Percentiles rank a stretch among this genome's conserved stretches.
phyloP scores from a whole-genome alignment of 2,888 invertebrate species.

The Rosalia funebris region DNA sequence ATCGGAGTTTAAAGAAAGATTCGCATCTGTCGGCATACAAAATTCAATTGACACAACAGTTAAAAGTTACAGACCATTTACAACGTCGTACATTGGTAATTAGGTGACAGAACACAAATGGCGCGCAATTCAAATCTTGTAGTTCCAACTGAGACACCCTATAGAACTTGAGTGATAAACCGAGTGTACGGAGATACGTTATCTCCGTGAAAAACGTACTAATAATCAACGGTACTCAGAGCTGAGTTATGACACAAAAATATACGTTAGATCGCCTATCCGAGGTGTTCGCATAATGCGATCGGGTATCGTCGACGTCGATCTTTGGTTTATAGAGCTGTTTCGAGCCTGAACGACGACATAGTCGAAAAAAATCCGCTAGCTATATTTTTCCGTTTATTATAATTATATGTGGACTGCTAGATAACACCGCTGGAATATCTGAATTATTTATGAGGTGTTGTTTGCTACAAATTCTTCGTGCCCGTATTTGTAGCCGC shows the following conservation, averaged over 20 bases:
- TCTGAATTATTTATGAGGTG: background rate
- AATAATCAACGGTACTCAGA: slow-evolving; percentile 11
- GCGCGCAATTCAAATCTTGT: too few relatives aligned
- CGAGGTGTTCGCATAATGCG: background rate
- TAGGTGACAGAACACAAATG: too few relatives aligned
- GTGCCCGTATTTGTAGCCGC: background rate
- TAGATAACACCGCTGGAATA: background rate
- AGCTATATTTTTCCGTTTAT: background rate
- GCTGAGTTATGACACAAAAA: slow-evolving; percentile 15
- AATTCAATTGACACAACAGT: too few relatives aligned
- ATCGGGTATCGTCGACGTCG: background rate
- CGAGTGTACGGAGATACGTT: too few relatives aligned
- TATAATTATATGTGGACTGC: background rate
- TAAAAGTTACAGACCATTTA: too few relatives aligned
- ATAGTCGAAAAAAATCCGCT: background rate
- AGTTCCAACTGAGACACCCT: too few relatives aligned
- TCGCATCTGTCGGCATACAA: too few relatives aligned
- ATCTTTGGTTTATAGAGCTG: background rate
- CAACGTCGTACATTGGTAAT: too few relatives aligned
- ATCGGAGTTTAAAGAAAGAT: too few relatives aligned
- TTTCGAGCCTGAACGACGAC: background rate
- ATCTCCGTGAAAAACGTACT: too few relatives aligned
- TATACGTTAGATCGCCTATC: background rate
- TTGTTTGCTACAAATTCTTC: background rate
- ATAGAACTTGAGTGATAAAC: too few relatives aligned